phyloP scores from a whole-genome alignment of 2,888 invertebrate genomes.

The Lepidocyrtinus sp. region DNA sequence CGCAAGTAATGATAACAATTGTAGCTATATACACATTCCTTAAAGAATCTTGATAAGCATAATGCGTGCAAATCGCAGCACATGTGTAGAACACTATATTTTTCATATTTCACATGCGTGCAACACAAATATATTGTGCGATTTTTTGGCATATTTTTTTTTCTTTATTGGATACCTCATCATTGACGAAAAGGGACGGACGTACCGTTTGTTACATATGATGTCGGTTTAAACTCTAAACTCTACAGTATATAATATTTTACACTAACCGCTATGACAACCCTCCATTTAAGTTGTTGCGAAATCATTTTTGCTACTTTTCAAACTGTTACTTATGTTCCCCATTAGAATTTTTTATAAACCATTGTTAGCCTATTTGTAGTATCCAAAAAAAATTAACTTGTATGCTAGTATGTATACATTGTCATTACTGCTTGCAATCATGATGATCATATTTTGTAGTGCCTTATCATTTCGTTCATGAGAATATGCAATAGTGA shows the following conservation, averaged over 20 bases:
- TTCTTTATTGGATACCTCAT: no score
- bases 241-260: background rate
- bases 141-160: no score
- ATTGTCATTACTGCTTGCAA: no score
- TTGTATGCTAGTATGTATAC: no score
- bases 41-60: conserved; percentile 11
- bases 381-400: no score
- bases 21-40: background rate
- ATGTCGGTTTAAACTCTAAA: background rate
- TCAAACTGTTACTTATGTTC: background rate
- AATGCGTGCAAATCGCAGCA: conserved; percentile 6
- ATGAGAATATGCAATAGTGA: no score
- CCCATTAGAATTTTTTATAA: no score
- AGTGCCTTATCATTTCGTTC: no score
- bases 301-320: background rate
- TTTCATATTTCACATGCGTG: background rate
- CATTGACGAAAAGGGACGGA: background rate
- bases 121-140: background rate
- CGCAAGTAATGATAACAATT: background rate
- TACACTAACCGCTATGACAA: background rate
- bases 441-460: no score
- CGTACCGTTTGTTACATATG: background rate
- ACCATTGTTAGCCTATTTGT: no score
- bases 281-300: background rate
- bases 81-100: background rate